Evolutionary conservation across 1,140 invertebrate genomes (phyloP), one percentile per base, ranked within the genome.

Genomic region (Dolichoris vasculosae): DNA sequence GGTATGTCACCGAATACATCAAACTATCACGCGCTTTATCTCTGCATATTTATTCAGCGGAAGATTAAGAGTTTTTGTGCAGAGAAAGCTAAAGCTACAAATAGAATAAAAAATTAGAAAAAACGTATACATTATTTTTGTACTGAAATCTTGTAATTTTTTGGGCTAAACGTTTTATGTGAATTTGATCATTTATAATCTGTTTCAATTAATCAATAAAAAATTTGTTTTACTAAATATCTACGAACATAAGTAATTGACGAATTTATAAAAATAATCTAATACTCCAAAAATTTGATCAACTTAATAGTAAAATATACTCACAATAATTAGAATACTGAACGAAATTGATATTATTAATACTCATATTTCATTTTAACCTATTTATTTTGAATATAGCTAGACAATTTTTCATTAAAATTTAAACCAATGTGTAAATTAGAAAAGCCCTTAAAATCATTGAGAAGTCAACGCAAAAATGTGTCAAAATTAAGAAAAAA

Each of bases 1-100:
- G 38, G 55, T 67, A 30, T n/a, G 17, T 67, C 15, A 67, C 64
- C 35, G 73, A 79, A 59, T 59, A 79, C 7, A 55, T 84, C 76
- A 26, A 71, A 79, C 46, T 86, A 82, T 85, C 64, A 80, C 59
- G 84, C 67, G 77, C 40, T 81, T 81, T 40, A 76, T 59, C 35
- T 85, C 69, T 77, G 77, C 67, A 80, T 80, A 3, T 55, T 48
- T n/a, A 84, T 69, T 78, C 15, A 78, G 30, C 20, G 30, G 71
- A 51, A 2, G 3, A 59, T 26, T 43, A 8, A 20, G 23, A 79
- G 32, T 69, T 69, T n/a, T 76, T 3, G 26, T 76, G 43, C 82
- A 76, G 51, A 75, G 32, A 75, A 59, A 75, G 13, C 35, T 59
- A 75, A 40, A 30, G 32, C 81, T 82, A 82, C 13, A 40, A 51